Evolutionary conservation across 35 echinoderm and acorn worm genomes (phyloP), one percentile per base, ranked within the genome.

Genomic region (Patiria miniata): DNA sequence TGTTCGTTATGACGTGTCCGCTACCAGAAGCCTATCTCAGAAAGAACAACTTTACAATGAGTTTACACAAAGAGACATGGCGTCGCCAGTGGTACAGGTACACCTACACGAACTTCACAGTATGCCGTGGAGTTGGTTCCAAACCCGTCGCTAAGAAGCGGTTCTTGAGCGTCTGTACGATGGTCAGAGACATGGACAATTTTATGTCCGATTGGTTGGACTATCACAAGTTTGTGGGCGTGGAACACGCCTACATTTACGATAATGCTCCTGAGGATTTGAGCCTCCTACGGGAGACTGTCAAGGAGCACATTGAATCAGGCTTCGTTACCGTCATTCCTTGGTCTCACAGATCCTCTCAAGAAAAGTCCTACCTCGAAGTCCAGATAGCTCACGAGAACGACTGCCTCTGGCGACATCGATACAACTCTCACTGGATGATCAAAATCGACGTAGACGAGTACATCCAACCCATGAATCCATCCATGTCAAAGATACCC

Each of bases 381-480:
- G 87, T 97, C 3, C 94, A 92, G 65, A 97, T 93, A 54, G 94
- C 94, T 28, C 94, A 97, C 36, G 94, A 97, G 65, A 96, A 97
- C 80, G 94, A 97, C 83, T 97, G 94, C 76, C 58, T 97, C 0
- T 97, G 94, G 94, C 84, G 94, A 29, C 87, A 89, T 68, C 83
- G 86, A 51, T 91, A 97, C 34, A 37, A 78, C 17, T 33, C 87
- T 6, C 56, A 93, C 7, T 97, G 94, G 94, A 93, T 97, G 86
- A 86, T 97, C 0, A 97, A 97, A 76, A 97, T 93, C 39, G 94
- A 97, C 68, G 94, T 97, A 0, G 94, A 97, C 69, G 94, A 97
- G 54, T 97, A 93, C 61, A 61, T 97, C 5, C 94, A 97, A 59
- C 94, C 94, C 22, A 97, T 97, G 94, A 77, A 92, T 78, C 56